A percentile compares a stretch with the other conserved stretches of the same genome.
These are phyloP conservation scores for Trissolcus brochymenae DNA, from an alignment of 2,888 invertebrate species.

Conservation along the genomic window DNA sequence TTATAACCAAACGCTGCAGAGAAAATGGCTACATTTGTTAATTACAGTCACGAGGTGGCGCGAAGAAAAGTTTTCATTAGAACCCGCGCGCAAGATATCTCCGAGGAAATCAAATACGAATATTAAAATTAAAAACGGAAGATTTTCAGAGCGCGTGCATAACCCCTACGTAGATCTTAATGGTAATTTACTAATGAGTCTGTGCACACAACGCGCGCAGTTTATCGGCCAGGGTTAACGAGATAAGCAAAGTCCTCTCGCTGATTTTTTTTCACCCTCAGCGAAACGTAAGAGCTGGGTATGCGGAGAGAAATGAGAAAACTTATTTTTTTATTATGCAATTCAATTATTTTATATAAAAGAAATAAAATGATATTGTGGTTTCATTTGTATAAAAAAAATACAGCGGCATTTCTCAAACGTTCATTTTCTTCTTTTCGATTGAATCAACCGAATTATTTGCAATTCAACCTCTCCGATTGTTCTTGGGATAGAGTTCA, in stretches of 20 bases:
- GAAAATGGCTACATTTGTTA: conserved; percentile 47
- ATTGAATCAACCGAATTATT: too few relatives aligned
- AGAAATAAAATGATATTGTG: too few relatives aligned
- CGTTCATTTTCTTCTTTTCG: too few relatives aligned
- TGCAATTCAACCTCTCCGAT: too few relatives aligned
- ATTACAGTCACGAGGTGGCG: conserved; percentile 39
- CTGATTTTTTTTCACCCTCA: conserved; percentile 11
- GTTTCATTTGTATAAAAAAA: too few relatives aligned
- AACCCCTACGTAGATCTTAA: conserved; percentile 21
- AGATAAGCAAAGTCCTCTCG: conserved; percentile 18
- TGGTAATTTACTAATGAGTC: conserved; percentile 39
- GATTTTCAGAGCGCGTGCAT: conserved; percentile 13
- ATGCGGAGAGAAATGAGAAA: conserved; percentile 10
- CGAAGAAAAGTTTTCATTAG: conserved; percentile 43
- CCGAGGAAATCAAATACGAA: conserved; percentile 48
- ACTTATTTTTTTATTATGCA: neutral
- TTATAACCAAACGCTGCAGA: conserved; percentile 24
- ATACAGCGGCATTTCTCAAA: too few relatives aligned
- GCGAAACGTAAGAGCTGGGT: conserved; percentile 1
- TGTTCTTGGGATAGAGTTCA: too few relatives aligned
- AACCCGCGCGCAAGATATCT: conserved; percentile 24
- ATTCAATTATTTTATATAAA: neutral
- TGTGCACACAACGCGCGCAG: conserved; percentile 16
- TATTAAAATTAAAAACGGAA: conserved; percentile 50
- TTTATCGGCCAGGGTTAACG: conserved; percentile 28